Conservation (phyloP, 2,888 invertebrate species). For the Toxonevra muliebris region DNA sequence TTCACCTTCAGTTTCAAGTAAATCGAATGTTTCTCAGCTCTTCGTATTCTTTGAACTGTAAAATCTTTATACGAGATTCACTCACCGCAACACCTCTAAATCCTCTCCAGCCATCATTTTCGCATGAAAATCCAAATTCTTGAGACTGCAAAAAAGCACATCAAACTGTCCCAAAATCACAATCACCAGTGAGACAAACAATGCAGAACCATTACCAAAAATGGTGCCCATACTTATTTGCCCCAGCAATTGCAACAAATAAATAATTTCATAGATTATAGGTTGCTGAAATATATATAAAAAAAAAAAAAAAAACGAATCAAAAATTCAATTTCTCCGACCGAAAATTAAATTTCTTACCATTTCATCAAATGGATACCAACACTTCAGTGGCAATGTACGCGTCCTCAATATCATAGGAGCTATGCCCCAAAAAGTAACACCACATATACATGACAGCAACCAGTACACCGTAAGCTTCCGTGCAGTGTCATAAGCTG, state of each 20-base stretch:
- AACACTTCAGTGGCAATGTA: conserved; percentile 54
- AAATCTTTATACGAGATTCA: neutral
- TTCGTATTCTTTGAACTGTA: too few species aligned
- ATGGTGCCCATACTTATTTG: conserved; percentile 51
- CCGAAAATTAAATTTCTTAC: conserved; percentile 35
- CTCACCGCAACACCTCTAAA: conserved; percentile 45
- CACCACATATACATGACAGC: conserved; percentile 47
- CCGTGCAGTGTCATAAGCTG: conserved; percentile 41
- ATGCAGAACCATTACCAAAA: conserved; percentile 51
- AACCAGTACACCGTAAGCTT: conserved; percentile 49
- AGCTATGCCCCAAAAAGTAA: conserved; percentile 50
- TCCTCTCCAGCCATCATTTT: conserved; percentile 44
- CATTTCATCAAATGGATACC: conserved; percentile 61
- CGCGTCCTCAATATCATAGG: conserved; percentile 50
- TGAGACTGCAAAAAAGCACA: conserved; percentile 61
- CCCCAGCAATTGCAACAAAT: conserved; percentile 53
- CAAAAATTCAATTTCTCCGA: neutral
- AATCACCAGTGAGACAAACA: conserved; percentile 57
- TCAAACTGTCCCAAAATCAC: conserved; percentile 58
- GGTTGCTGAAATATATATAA: conserved; percentile 36
- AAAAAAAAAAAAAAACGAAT: neutral
- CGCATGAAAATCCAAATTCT: conserved; percentile 57
- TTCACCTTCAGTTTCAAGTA: neutral
- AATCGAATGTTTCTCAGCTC: too few species aligned
- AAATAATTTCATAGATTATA: conserved; percentile 45